Conservation (phyloP, 2,113 vertebrate genomes). For the Elanus axillaris region DNA sequence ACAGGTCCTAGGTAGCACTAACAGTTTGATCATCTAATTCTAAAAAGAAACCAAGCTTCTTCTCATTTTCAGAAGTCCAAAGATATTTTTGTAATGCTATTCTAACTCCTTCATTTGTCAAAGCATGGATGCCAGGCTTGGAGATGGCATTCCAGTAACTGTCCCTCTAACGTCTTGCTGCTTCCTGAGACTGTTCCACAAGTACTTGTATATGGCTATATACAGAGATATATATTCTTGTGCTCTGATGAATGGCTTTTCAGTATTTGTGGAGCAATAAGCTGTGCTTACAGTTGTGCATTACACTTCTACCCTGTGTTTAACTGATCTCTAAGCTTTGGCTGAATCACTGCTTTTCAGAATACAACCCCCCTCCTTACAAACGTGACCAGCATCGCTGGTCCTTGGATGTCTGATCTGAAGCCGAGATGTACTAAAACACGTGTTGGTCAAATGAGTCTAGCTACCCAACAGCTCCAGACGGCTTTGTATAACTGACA, state of each 20-base stretch:
- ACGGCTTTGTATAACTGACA: background rate
- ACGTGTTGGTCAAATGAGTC: background rate
- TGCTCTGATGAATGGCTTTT: background rate
- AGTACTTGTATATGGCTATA: background rate
- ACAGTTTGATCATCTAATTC: background rate
- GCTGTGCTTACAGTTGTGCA: background rate
- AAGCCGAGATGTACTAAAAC: background rate
- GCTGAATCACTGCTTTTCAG: background rate
- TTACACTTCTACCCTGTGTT: background rate
- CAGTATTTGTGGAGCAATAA: background rate
- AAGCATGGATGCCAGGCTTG: background rate
- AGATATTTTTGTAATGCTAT: background rate
- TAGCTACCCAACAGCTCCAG: background rate
- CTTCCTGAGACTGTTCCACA: background rate
- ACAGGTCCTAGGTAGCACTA: background rate
- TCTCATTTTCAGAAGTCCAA: background rate
- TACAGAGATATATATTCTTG: background rate
- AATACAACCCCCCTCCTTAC: background rate
- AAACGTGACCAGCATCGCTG: rapidly evolving
- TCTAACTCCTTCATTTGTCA: background rate
- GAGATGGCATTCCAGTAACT: background rate
- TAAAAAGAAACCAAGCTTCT: background rate
- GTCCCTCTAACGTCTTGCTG: background rate
- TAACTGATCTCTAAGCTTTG: background rate
- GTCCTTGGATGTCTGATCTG: background rate